These are phyloP conservation scores for Sesamia nonagrioides DNA, from an alignment of 1,140 invertebrate species.

Conservation along the genomic window DNA sequence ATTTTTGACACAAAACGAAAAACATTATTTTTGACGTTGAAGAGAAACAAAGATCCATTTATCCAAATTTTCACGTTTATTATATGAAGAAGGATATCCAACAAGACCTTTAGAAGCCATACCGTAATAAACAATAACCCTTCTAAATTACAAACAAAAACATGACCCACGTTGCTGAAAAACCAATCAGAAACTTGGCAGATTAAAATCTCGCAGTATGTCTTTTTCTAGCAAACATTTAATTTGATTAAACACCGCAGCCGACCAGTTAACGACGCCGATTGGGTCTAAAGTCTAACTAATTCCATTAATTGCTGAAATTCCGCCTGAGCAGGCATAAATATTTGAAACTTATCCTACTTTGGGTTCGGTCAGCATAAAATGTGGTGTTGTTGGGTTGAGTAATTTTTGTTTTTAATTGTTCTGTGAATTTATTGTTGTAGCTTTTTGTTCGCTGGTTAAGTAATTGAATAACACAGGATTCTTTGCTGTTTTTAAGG, in stretches of 20 bases:
- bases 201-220: constrained; percentile 23
- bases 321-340: constrained; percentile 38
- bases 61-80: no score
- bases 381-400: neutral
- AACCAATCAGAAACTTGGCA: constrained; percentile 34
- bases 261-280: constrained; percentile 23
- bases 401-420: constrained; percentile 33
- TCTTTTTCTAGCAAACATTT: constrained; percentile 46
- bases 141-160: neutral
- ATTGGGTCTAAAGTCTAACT: constrained; percentile 36
- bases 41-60: no score
- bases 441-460: neutral
- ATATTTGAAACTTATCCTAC: constrained; percentile 42
- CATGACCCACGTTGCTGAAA: constrained; percentile 10
- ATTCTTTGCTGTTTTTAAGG: no score
- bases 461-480: no score
- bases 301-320: constrained; percentile 44
- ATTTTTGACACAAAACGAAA: no score
- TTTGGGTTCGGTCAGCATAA: constrained; percentile 3
- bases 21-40: no score
- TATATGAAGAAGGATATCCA: no score
- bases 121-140: neutral
- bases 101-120: neutral
- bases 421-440: constrained; percentile 15
- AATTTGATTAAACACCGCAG: constrained; percentile 44